phyloP scores from a whole-genome alignment of 1,140 invertebrate genomes.

The Hermatobates lingyangjiaoensis region DNA sequence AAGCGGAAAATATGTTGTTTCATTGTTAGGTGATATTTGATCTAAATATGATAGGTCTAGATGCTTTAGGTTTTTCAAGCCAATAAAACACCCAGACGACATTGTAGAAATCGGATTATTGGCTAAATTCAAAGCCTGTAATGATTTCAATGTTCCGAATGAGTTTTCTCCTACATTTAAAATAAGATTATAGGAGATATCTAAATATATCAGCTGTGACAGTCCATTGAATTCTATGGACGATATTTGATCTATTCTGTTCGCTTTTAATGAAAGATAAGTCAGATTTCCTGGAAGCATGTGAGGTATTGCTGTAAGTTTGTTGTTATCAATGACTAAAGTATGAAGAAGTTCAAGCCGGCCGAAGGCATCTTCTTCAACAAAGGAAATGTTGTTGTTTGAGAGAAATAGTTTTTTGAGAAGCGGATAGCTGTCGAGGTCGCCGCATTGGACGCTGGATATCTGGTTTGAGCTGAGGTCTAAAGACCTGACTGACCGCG shows the following conservation, averaged over 20 bases:
- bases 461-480: slow-evolving; percentile 58
- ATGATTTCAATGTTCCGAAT: slow-evolving; percentile 39
- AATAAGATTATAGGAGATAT: slow-evolving; percentile 46
- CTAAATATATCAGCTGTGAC: slow-evolving; percentile 43
- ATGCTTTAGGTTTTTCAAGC: slow-evolving; percentile 38
- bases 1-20: slow-evolving; percentile 39
- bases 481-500: slow-evolving; percentile 61
- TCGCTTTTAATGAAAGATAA: slow-evolving; percentile 40
- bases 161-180: slow-evolving; percentile 39
- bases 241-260: slow-evolving; percentile 41
- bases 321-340: slow-evolving; percentile 61
- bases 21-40: slow-evolving; percentile 30
- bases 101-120: slow-evolving; percentile 50
- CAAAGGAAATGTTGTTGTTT: slow-evolving; percentile 47
- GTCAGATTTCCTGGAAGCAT: slow-evolving; percentile 41
- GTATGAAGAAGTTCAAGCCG: slow-evolving; percentile 56
- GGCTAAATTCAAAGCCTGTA: slow-evolving; percentile 54
- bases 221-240: slow-evolving; percentile 47
- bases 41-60: slow-evolving; percentile 46
- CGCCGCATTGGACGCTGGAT: slow-evolving; percentile 52
- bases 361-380: slow-evolving; percentile 74
- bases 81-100: slow-evolving; percentile 41
- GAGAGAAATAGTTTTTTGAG: slow-evolving; percentile 62
- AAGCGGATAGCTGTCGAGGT: slow-evolving; percentile 73
- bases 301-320: slow-evolving; percentile 39